Conservation (phyloP, 1,140 invertebrate genomes). For the Lithobius niger region DNA sequence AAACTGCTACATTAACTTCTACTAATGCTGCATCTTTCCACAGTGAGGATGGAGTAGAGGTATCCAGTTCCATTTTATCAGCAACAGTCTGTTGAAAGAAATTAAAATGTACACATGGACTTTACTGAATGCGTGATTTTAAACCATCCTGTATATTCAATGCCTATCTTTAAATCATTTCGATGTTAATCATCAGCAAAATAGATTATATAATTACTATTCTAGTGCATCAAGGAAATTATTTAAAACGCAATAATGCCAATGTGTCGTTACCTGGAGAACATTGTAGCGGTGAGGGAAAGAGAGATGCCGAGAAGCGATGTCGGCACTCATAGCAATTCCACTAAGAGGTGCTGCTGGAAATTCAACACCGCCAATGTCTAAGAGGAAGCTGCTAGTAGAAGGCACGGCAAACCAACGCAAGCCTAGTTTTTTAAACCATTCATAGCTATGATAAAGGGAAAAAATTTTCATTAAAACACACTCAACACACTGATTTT, state of each 20-base stretch:
- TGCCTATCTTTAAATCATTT: too few relatives aligned
- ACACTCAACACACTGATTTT: too few relatives aligned
- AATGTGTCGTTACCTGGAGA: too few relatives aligned
- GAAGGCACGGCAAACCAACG: constrained; percentile 82
- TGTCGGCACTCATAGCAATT: constrained; percentile 96
- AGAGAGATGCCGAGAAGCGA: constrained; percentile 52
- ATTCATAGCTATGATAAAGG: constrained; percentile 77
- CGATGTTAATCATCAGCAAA: too few relatives aligned
- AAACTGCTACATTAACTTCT: constrained; percentile 77
- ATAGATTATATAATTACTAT: too few relatives aligned
- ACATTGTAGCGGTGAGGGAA: not conserved
- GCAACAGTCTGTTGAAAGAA: constrained; percentile 51
- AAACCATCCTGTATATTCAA: too few relatives aligned
- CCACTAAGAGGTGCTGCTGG: constrained; percentile 86
- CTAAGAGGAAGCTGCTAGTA: constrained; percentile 78
- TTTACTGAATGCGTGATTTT: too few relatives aligned
- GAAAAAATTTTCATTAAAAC: too few relatives aligned
- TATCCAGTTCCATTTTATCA: constrained; percentile 75
- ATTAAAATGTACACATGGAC: too few relatives aligned
- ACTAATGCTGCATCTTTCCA: constrained; percentile 89
- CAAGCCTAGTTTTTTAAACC: constrained; percentile 69
- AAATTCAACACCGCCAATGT: constrained; percentile 87
- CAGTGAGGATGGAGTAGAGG: constrained; percentile 59
- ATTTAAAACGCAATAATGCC: too few relatives aligned
- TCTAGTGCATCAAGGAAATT: too few relatives aligned